Conservation (phyloP, 1,140 invertebrate species). For the Prorops nasuta region DNA sequence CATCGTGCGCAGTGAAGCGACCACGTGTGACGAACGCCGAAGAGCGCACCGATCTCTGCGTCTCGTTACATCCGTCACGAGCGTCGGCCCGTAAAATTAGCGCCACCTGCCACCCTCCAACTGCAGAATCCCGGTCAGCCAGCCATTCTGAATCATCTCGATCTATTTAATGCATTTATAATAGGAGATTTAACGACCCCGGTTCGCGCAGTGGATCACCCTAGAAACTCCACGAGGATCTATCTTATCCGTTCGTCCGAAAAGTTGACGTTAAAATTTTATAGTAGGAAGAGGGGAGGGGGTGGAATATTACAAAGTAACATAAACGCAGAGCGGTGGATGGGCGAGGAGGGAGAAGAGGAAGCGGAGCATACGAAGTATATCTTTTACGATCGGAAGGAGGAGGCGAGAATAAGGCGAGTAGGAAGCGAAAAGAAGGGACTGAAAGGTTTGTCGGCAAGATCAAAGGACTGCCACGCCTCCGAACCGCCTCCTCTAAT, state of each 20-base stretch:
- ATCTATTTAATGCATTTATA: conserved; percentile 54
- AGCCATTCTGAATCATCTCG: conserved; percentile 33
- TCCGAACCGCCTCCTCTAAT: conserved; percentile 55
- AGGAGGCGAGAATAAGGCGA: too few relatives aligned
- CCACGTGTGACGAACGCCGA: conserved; percentile 43
- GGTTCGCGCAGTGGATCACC: too few relatives aligned
- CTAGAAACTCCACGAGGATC: too few relatives aligned
- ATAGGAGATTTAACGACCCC: conserved; percentile 49
- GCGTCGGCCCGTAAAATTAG: conserved; percentile 56
- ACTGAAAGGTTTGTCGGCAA: conserved; percentile 38
- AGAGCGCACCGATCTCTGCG: conserved; percentile 18
- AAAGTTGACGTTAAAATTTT: too few relatives aligned
- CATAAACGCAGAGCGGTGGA: too few relatives aligned
- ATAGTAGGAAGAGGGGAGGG: too few relatives aligned
- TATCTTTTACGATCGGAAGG: too few relatives aligned
- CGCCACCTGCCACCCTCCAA: conserved; percentile 55
- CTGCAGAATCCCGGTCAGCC: conserved; percentile 15
- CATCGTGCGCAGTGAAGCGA: conserved; percentile 45
- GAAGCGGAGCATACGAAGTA: conserved; percentile 8
- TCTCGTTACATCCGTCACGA: conserved; percentile 54
- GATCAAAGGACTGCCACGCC: conserved; percentile 53
- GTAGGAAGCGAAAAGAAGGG: conserved; percentile 9
- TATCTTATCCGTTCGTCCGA: too few relatives aligned
- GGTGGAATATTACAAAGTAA: too few relatives aligned
- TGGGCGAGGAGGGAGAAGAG: conserved; percentile 8